A percentile compares a stretch with the other conserved stretches of the same genome.
Evolutionary conservation across 2,113 vertebrate species (phyloP).

Genomic region (Alces alces): DNA sequence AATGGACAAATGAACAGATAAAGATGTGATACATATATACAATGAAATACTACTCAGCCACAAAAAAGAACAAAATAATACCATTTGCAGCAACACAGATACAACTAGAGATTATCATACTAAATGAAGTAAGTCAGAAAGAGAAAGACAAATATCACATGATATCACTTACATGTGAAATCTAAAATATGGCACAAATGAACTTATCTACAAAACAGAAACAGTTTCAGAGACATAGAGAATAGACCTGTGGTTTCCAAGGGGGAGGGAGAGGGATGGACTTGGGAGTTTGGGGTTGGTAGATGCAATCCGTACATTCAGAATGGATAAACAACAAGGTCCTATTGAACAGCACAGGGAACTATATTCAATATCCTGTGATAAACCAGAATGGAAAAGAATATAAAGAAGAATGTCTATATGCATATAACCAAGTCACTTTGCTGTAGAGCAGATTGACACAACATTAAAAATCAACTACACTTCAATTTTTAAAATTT

Average conservation of each 20-base stretch:
- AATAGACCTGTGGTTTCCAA: not conserved
- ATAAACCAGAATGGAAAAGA: not conserved
- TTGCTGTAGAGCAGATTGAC: not conserved
- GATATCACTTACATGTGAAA: not conserved
- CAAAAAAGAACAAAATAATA: not conserved
- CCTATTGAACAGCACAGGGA: not conserved
- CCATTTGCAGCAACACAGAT: not conserved
- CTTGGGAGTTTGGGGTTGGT: not conserved
- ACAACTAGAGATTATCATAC: not conserved
- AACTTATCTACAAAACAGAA: not conserved
- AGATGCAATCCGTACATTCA: not conserved
- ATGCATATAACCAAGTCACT: not conserved
- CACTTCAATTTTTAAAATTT: not conserved
- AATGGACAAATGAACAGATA: not conserved
- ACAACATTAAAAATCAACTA: not conserved
- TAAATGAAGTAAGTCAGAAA: not conserved
- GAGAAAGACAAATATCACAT: not conserved
- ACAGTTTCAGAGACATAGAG: not conserved
- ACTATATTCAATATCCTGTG: not conserved
- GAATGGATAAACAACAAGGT: not conserved
- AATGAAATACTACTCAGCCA: not conserved
- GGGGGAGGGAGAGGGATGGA: not conserved
- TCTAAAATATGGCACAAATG: not conserved
- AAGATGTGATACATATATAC: not conserved
- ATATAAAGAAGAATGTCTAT: not conserved